Conservation (phyloP, 1,140 invertebrate species). For the Dendroctonus ponderosae region DNA sequence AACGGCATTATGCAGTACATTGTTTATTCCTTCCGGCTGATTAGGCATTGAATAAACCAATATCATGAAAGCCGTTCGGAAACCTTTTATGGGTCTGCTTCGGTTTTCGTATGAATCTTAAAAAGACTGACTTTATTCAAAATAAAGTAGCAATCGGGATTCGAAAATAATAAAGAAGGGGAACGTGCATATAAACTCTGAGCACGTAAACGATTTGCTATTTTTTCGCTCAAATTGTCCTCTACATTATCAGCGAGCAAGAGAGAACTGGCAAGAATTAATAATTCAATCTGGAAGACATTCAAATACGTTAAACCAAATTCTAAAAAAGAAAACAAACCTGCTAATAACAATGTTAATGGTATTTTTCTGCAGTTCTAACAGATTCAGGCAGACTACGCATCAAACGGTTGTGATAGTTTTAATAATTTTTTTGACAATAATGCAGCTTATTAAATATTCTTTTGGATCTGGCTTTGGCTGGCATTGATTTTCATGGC, state of each 20-base stretch:
- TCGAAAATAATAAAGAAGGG: background rate
- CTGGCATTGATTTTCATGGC: too few relatives aligned
- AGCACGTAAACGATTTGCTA: conserved; percentile 2
- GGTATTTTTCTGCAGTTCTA: too few relatives aligned
- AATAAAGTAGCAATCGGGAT: conserved; percentile 18
- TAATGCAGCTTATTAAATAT: too few relatives aligned
- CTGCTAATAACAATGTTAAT: too few relatives aligned
- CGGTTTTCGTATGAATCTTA: conserved; percentile 12
- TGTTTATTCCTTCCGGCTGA: conserved; percentile 23
- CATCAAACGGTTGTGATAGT: too few relatives aligned
- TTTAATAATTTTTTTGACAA: too few relatives aligned
- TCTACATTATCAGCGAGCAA: background rate
- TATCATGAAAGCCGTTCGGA: conserved; percentile 14
- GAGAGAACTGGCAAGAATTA: background rate
- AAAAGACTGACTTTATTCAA: conserved; percentile 14
- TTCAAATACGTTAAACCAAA: too few relatives aligned
- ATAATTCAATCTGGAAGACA: background rate
- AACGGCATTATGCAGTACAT: conserved; percentile 13
- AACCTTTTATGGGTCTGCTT: conserved; percentile 13
- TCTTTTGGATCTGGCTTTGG: too few relatives aligned
- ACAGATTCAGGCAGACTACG: too few relatives aligned
- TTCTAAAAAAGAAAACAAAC: too few relatives aligned
- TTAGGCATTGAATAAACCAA: conserved; percentile 22
- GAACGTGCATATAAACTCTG: conserved; percentile 6
- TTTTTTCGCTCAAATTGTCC: background rate